Percentiles rank a stretch among this genome's conserved stretches.
phyloP scores from a whole-genome alignment of 2,888 invertebrate species.

The Helleia helle region DNA sequence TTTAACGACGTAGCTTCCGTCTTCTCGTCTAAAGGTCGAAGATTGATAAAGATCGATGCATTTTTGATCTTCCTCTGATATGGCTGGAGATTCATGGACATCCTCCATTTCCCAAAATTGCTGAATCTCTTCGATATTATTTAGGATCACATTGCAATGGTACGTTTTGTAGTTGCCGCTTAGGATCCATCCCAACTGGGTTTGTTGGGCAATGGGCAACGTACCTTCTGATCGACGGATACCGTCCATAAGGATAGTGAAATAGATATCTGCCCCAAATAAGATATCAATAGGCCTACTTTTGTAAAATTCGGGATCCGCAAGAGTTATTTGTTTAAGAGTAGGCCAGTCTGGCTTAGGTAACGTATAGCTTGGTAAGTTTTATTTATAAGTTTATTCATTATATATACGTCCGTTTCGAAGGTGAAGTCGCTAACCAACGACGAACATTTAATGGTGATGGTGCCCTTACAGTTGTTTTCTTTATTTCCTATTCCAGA shows the following conservation, averaged over 20 bases:
- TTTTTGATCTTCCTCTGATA: slow-evolving; percentile 5
- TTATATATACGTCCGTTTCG: slow-evolving; percentile 12
- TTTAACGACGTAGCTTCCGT: background rate
- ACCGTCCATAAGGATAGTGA: too few relatives aligned
- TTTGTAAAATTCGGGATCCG: too few relatives aligned
- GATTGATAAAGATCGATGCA: slow-evolving; percentile 10
- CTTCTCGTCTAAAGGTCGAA: too few relatives aligned
- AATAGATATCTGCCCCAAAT: too few relatives aligned
- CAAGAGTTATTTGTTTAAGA: slow-evolving; percentile 5
- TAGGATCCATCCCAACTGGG: slow-evolving; percentile 21
- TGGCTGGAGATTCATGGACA: slow-evolving; percentile 5
- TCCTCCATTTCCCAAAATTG: slow-evolving; percentile 15
- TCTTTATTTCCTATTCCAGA: slow-evolving; percentile 16
- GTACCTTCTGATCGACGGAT: too few relatives aligned
- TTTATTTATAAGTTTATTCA: slow-evolving; percentile 14
- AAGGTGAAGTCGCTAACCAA: slow-evolving; percentile 10
- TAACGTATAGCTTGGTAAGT: slow-evolving; percentile 12
- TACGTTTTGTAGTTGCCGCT: slow-evolving; percentile 10
- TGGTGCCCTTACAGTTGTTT: slow-evolving; percentile 16
- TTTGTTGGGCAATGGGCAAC: slow-evolving; percentile 22
- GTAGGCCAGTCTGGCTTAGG: slow-evolving; percentile 9
- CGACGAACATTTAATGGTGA: slow-evolving; percentile 12
- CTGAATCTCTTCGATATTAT: too few relatives aligned
- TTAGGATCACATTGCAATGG: slow-evolving; percentile 11
- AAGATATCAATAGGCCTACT: too few relatives aligned